phyloP scores from a whole-genome alignment of 2,888 invertebrate species.

The Sycophila texana region DNA sequence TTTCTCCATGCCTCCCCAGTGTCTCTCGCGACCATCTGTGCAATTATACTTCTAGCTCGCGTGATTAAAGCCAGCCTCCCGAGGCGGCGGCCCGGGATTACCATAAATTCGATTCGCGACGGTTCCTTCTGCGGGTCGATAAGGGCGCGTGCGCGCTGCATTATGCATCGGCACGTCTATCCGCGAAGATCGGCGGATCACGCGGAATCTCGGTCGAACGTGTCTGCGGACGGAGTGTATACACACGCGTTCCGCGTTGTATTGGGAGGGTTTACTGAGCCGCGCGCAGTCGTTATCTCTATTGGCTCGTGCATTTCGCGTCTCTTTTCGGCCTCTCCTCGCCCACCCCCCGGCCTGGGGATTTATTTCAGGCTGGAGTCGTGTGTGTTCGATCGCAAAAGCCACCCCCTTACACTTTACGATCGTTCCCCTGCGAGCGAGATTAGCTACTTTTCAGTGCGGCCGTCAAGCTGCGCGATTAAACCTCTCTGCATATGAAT shows the following conservation, averaged over 20 bases:
- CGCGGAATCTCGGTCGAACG: conserved; percentile 53
- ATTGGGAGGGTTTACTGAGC: neutral
- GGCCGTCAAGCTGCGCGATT: conserved; percentile 3
- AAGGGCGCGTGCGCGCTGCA: conserved; percentile 52
- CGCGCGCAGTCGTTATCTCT: neutral
- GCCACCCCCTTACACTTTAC: conserved; percentile 6
- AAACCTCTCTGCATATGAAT: neutral
- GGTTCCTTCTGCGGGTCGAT: conserved; percentile 39
- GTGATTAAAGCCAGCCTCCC: conserved; percentile 47
- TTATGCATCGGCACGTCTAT: conserved; percentile 68
- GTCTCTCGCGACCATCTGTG: conserved; percentile 33
- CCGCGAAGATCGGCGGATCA: conserved; percentile 62
- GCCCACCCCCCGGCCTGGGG: neutral
- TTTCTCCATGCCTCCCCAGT: neutral
- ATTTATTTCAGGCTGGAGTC: conserved; percentile 19
- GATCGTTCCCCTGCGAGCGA: conserved; percentile 3
- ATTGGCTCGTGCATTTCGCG: neutral
- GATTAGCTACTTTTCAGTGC: conserved; percentile 16
- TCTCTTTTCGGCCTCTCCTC: neutral
- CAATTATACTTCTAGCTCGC: conserved; percentile 54
- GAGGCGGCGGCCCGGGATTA: conserved; percentile 33
- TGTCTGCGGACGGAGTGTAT: neutral
- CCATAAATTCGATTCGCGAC: conserved; percentile 55
- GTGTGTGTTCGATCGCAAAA: neutral
- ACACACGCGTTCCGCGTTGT: neutral